Evolutionary conservation across 2,888 invertebrate genomes (phyloP), one percentile per base, ranked within the genome.

Genomic region (Stenchaetothrips biformis): DNA sequence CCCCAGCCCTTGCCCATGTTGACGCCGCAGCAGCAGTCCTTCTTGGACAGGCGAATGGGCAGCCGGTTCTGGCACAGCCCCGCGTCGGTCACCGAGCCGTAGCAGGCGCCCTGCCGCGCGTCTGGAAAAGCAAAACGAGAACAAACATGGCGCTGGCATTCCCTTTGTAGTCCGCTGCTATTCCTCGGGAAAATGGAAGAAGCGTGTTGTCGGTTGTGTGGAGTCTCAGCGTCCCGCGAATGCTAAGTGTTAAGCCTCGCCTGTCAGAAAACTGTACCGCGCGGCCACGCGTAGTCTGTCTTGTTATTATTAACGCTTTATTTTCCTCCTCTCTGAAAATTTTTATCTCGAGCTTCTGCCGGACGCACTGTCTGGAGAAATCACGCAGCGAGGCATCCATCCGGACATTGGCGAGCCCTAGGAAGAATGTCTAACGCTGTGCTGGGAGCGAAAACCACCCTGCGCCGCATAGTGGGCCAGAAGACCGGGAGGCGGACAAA

Each of bases 1-100:
- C 94, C 92, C 95, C 95, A 95, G 11, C 94, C 95, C 84, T 93
- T 91, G 6, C 95, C 95, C 92, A 94, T 93, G 86, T 94, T 94
- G 86, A 93, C 91, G 0, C 94, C 94, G 86, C 95, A 95, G 86
- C 95, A 95, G 85, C 95, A 95, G 86, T 95, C 95, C 82, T 92
- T 90, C 86, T 94, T 93, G 1, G 95, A 94, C 77, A 95, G 87
- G 83, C 91, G 88, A 86, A 93, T 91, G 0, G 91, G 87, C 83
- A 95, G 87, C 78, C 91, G 89, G 85, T 92, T 92, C 18, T 90
- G 89, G 85, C 95, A 95, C 83, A 92, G 91, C 16, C 93, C 92
- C 80, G 90, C 89, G 82, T 90, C 89, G 77, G 91, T 89, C 83
- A 94, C 88, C 83, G 91, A 89, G 11, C 93, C 92, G 86, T 90